A percentile compares a stretch with the other conserved stretches of the same genome.
Conservation (phyloP, 2,888 invertebrate genomes). For the Pachycephus smyrnensis region DNA sequence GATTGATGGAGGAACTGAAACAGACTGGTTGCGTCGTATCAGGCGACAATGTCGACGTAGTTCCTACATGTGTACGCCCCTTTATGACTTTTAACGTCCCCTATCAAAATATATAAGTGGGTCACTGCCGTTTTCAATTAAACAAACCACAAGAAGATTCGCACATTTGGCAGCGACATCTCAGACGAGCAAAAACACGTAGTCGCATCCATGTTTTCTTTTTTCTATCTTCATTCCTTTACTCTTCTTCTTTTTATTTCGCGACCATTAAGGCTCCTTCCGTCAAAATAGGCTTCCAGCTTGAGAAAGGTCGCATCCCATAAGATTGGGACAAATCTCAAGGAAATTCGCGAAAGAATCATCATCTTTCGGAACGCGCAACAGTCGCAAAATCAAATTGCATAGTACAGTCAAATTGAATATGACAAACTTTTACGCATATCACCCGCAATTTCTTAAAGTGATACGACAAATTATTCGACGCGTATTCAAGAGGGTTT, state of each 20-base stretch:
- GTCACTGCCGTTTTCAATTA: constrained; percentile 55
- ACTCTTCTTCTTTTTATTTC: constrained; percentile 24
- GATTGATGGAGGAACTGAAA: background rate
- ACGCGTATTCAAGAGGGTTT: too few species aligned
- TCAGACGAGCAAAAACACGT: constrained; percentile 55
- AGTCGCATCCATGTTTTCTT: constrained; percentile 17
- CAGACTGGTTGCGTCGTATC: background rate
- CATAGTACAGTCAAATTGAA: background rate
- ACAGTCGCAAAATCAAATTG: background rate
- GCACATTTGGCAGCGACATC: constrained; percentile 51
- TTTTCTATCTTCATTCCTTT: constrained; percentile 11
- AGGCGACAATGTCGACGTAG: background rate
- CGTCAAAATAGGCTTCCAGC: constrained; percentile 27
- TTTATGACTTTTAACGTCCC: background rate
- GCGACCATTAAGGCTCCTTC: constrained; percentile 34
- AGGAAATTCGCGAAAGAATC: background rate
- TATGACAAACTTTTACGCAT: too few species aligned
- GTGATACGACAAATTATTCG: background rate
- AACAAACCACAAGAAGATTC: constrained; percentile 40
- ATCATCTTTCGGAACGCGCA: background rate
- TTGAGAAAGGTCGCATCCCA: constrained; percentile 40
- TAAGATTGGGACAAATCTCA: background rate
- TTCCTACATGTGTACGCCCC: background rate
- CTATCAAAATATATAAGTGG: constrained; percentile 42
- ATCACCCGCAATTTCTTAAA: background rate